Evolutionary conservation across 2,113 vertebrate species (phyloP).

Genomic region (Pelecanus crispus): DNA sequence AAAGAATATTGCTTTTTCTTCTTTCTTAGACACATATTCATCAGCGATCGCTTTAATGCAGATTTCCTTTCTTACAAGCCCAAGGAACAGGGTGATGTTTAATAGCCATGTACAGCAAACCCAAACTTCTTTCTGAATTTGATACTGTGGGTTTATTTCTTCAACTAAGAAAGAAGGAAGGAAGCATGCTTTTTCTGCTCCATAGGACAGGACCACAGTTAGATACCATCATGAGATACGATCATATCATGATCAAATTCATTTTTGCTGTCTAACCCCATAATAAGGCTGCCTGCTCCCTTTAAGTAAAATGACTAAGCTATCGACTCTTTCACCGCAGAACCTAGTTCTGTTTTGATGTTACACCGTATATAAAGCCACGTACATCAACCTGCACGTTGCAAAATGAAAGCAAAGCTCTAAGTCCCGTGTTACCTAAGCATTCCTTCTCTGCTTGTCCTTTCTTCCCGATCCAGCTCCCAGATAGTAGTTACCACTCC

Average conservation of each 20-base stretch:
- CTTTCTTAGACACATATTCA: slow-evolving; percentile 77
- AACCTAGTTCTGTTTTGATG: slow-evolving; percentile 57
- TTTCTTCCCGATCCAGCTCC: slow-evolving; percentile 48
- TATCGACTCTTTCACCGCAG: slow-evolving; percentile 79
- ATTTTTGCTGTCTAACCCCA: slow-evolving; percentile 77
- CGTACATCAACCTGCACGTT: slow-evolving; percentile 46
- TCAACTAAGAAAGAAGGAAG: slow-evolving; percentile 53
- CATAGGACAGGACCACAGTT: slow-evolving; percentile 45
- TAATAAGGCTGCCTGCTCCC: slow-evolving; percentile 73
- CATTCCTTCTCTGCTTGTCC: slow-evolving; percentile 63
- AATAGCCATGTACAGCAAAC: slow-evolving; percentile 31
- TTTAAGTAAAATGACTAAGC: slow-evolving; percentile 81
- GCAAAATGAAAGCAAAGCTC: slow-evolving; percentile 58
- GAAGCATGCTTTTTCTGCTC: slow-evolving; percentile 48
- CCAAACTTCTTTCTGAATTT: slow-evolving; percentile 66
- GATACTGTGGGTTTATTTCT: slow-evolving; percentile 23
- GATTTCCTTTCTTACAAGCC: slow-evolving; percentile 45
- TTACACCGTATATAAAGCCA: slow-evolving; percentile 37
- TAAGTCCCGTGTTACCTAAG: slow-evolving; percentile 69
- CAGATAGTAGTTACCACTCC: slow-evolving; percentile 64
- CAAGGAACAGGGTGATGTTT: slow-evolving; percentile 37
- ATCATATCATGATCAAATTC: slow-evolving; percentile 60
- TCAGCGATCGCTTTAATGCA: slow-evolving; percentile 61
- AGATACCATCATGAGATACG: slow-evolving; percentile 27
- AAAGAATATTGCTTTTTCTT: slow-evolving; percentile 78